Conservation (phyloP, 2,888 invertebrate genomes). For the Pollenia amentaria region DNA sequence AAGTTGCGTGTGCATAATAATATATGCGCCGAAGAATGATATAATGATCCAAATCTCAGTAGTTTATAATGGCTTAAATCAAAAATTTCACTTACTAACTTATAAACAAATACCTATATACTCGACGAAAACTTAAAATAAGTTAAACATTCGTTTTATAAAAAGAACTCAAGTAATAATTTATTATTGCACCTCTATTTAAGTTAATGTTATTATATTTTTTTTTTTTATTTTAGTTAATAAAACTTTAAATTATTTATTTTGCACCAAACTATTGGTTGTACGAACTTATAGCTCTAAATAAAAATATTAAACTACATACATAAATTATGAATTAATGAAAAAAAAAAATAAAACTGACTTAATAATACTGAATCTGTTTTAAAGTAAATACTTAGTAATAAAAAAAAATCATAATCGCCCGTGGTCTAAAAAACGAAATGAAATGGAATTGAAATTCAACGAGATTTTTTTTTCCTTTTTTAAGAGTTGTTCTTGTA, state of each 20-base stretch:
- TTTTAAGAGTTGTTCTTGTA: no score
- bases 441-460: no score
- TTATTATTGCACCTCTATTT: conserved; percentile 14
- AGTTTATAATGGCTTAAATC: no score
- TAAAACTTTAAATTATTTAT: conserved; percentile 42
- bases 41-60: no score
- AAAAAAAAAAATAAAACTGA: conserved; percentile 45
- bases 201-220: conserved; percentile 15
- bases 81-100: no score
- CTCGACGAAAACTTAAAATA: no score
- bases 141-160: not conserved
- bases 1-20: no score
- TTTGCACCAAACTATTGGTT: conserved; percentile 27
- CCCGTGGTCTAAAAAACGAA: no score
- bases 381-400: conserved; percentile 25
- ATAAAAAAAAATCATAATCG: not conserved
- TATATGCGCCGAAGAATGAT: no score
- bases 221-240: conserved; percentile 36
- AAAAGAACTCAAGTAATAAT: not conserved
- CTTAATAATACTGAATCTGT: conserved; percentile 55
- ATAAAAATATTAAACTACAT: conserved; percentile 45
- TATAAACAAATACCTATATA: no score
- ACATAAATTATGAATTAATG: conserved; percentile 21
- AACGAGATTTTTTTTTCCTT: no score
- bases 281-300: conserved; percentile 50